Percentiles rank a stretch among this genome's conserved stretches.
Evolutionary conservation across 2,888 invertebrate genomes (phyloP).

Genomic region (Ochropleura plecta): DNA sequence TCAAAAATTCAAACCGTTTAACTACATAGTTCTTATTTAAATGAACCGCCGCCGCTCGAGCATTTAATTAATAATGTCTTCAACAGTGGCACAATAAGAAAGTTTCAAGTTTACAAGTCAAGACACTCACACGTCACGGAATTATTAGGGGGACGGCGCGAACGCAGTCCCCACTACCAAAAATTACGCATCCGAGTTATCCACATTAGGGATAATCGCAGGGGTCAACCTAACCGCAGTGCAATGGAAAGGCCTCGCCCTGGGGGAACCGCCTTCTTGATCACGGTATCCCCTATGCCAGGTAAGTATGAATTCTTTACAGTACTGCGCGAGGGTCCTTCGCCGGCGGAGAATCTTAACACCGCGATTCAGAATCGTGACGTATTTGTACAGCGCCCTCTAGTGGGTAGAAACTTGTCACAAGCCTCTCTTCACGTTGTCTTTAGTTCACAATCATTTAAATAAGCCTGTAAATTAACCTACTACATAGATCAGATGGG

Average conservation of each 20-base stretch:
- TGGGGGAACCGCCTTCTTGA: conserved; percentile 33
- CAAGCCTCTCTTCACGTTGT: background rate
- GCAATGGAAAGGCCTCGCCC: conserved; percentile 34
- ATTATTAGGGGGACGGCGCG: conserved; percentile 6
- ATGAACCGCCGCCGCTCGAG: no score
- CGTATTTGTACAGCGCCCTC: conserved; percentile 16
- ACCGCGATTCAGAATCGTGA: conserved; percentile 26
- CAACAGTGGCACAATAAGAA: no score
- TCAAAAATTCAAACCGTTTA: no score
- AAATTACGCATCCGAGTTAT: conserved; percentile 31
- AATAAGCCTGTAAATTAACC: background rate
- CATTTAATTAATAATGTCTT: no score
- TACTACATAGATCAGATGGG: background rate
- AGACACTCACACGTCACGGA: no score
- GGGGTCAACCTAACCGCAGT: conserved; percentile 37
- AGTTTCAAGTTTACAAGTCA: no score
- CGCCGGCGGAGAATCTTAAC: conserved; percentile 25
- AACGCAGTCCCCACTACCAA: conserved; percentile 31
- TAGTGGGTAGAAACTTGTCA: background rate
- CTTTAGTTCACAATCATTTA: background rate
- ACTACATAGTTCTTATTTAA: no score
- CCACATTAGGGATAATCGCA: conserved; percentile 32
- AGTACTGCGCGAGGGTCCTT: background rate
- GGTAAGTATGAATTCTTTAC: conserved; percentile 2
- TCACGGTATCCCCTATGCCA: conserved; percentile 36